Conservation (phyloP, 1,140 invertebrate genomes). For the Zaprionus lachaisei region DNA sequence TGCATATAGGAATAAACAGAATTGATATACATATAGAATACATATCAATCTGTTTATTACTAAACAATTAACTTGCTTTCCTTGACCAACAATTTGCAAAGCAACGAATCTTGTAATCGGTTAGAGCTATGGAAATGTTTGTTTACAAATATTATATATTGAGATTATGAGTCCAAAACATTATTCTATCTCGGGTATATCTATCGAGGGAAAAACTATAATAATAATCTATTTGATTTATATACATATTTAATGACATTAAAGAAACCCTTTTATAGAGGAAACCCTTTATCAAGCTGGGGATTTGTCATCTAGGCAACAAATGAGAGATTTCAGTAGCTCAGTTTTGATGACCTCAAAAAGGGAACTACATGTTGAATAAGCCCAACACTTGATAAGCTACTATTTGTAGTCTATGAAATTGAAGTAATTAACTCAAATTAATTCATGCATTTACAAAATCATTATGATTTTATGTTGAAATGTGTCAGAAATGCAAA, state of each 20-base stretch:
- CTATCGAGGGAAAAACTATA: too few relatives aligned
- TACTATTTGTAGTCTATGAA: neutral
- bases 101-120: constrained; percentile 87
- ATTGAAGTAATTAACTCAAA: constrained; percentile 25
- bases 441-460: constrained; percentile 15
- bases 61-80: constrained; percentile 85
- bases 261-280: too few relatives aligned
- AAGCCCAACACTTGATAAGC: constrained; percentile 87
- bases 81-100: constrained; percentile 86
- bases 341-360: constrained; percentile 85
- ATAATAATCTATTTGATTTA: too few relatives aligned
- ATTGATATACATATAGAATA: neutral
- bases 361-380: constrained; percentile 87
- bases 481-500: constrained; percentile 5
- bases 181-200: constrained; percentile 40
- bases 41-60: neutral
- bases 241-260: too few relatives aligned
- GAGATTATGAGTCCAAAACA: constrained; percentile 80
- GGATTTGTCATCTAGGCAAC: too few relatives aligned
- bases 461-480: constrained; percentile 18
- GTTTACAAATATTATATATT: constrained; percentile 74
- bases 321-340: too few relatives aligned
- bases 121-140: constrained; percentile 87
- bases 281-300: too few relatives aligned
- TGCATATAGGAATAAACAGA: neutral